Conservation (phyloP, 2,113 vertebrate genomes). For the Hippocampus barbouri region DNA sequence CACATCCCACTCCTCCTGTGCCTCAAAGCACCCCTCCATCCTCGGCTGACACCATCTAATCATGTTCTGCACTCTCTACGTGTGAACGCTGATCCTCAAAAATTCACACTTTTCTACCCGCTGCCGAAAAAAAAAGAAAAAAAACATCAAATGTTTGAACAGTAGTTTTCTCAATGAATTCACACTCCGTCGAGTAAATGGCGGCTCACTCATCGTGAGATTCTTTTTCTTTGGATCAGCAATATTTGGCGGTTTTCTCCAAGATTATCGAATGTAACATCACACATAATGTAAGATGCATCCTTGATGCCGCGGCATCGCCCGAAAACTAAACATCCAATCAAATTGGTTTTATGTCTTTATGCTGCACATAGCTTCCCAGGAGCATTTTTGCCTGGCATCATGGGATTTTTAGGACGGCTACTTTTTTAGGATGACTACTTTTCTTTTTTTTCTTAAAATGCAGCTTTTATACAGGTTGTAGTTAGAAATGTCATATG, state of each 20-base stretch:
- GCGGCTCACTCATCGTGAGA: too few relatives aligned
- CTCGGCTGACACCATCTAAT: slow-evolving; percentile 10
- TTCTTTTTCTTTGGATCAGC: not conserved
- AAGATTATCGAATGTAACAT: slow-evolving; percentile 23
- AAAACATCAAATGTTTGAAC: not conserved
- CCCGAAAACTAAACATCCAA: slow-evolving; percentile 53
- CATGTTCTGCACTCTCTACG: not conserved
- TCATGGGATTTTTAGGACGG: too few relatives aligned
- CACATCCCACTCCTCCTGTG: slow-evolving; percentile 5
- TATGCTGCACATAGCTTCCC: slow-evolving; percentile 40
- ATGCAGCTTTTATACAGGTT: too few relatives aligned
- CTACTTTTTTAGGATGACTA: too few relatives aligned
- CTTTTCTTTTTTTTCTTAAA: too few relatives aligned
- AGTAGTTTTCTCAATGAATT: slow-evolving; percentile 1
- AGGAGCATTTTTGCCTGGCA: too few relatives aligned
- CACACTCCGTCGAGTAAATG: not conserved
- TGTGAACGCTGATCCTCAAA: not conserved
- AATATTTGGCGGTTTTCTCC: not conserved
- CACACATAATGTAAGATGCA: slow-evolving; percentile 31
- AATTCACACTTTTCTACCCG: not conserved
- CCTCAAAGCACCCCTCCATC: slow-evolving; percentile 6
- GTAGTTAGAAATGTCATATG: too few relatives aligned
- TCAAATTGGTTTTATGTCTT: slow-evolving; percentile 22
- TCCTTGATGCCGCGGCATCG: slow-evolving; percentile 54
- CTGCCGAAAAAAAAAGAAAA: not conserved